Conservation (phyloP, 2,888 invertebrate species). For the Craniophora ligustri region DNA sequence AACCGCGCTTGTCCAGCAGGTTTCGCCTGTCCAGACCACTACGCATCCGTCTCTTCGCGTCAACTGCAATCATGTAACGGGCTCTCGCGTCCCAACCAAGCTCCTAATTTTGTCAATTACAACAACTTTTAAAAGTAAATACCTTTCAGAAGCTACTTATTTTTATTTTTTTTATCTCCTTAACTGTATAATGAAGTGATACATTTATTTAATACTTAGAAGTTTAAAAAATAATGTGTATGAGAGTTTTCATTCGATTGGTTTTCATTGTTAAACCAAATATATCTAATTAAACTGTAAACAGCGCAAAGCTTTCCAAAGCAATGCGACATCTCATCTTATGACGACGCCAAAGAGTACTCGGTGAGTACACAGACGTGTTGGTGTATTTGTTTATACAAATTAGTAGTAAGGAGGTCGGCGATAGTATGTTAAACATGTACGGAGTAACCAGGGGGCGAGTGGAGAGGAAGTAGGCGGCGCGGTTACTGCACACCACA, state of each 20-base stretch:
- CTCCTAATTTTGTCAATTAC: constrained; percentile 50
- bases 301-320: constrained; percentile 35
- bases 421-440: constrained; percentile 55
- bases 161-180: constrained; percentile 26
- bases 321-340: constrained; percentile 12
- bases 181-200: no score
- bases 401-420: constrained; percentile 53
- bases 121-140: constrained; percentile 22
- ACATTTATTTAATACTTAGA: background rate
- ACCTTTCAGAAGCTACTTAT: constrained; percentile 19
- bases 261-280: constrained; percentile 3
- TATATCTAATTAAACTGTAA: constrained; percentile 5
- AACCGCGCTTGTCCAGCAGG: constrained; percentile 78
- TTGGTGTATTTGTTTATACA: constrained; percentile 46
- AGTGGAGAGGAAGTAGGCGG: constrained; percentile 44
- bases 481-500: constrained; percentile 36
- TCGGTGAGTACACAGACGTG: constrained; percentile 6
- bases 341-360: constrained; percentile 11
- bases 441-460: constrained; percentile 57
- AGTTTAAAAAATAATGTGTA: background rate
- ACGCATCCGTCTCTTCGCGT: constrained; percentile 67
- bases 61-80: constrained; percentile 77
- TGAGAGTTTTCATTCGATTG: background rate
- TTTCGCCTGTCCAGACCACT: constrained; percentile 64
- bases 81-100: constrained; percentile 53